Evolutionary conservation across 2,888 invertebrate genomes (phyloP), one percentile per base, ranked within the genome.

Genomic region (Melanostoma scalare): DNA sequence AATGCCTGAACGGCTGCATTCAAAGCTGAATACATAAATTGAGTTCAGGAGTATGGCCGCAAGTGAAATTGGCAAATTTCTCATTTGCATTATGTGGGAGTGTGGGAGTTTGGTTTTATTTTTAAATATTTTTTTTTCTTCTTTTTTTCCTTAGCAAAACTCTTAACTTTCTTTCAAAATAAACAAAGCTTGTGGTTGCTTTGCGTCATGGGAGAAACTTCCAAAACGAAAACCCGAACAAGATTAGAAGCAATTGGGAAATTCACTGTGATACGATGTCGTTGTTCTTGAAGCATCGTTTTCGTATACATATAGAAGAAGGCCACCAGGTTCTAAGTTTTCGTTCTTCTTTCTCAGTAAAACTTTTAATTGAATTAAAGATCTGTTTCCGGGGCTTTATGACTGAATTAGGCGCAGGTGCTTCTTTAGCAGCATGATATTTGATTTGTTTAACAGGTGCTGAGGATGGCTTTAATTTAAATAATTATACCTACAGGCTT

Each of bases 321-420:
- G 20, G 20, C 20, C 20, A 20, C 20, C 65, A 74, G 52, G 58
- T 55, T 61, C 44, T 38, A 42, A 78, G 84, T 79, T 84, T 79
- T 84, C 79, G 84, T 79, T 84, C 79, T 79, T 75, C 79, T 84
- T 74, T 60, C 74, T 71, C 60, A 69, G 75, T 79, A 71, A 84
- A 84, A 84, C 79, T 84, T 84, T 84, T 84, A 84, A 84, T 84
- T 84, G 84, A 84, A 84, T 84, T 84, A 69, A 79, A 84, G 79
- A 75, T 84, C 74, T 69, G 84, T 74, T 63, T 74, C 46, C 52
- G 74, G 71, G 75, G 75, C 79, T 84, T 84, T 84, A 84, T 79
- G 84, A 79, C 79, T 71, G 74, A 79, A 79, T 79, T 84, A 79
- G 84, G 74, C 48, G 6, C 84, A 84, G 84, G 79, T 84, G 84